phyloP scores from a whole-genome alignment of 2,797 vertebrate genomes.

The Danio aesculapii region DNA sequence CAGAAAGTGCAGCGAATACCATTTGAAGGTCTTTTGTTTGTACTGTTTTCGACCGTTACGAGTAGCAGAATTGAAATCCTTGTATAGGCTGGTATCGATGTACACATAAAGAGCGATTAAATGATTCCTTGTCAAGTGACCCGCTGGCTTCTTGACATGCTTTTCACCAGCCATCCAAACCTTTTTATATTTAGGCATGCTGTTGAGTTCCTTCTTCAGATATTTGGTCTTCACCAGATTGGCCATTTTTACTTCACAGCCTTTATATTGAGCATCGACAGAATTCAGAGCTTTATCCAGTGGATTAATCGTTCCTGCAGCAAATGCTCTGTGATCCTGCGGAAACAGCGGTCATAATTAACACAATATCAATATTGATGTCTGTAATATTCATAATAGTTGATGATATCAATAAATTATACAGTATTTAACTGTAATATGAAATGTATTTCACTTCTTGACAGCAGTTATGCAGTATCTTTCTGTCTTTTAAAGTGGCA shows the following conservation, averaged over 20 bases:
- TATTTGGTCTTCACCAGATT: neutral
- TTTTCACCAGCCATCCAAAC: neutral
- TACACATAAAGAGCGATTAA: neutral
- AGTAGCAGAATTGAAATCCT: neutral
- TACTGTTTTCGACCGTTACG: neutral
- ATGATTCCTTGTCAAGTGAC: neutral
- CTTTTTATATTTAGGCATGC: neutral
- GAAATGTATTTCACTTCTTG: too few relatives aligned
- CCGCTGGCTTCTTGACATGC: neutral
- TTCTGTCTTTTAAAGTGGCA: too few relatives aligned
- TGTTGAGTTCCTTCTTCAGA: neutral
- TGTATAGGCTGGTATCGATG: neutral
- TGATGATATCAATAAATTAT: too few relatives aligned
- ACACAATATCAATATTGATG: too few relatives aligned
- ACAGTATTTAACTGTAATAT: too few relatives aligned
- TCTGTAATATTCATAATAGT: too few relatives aligned
- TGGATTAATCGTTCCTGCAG: too few relatives aligned
- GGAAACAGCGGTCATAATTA: too few relatives aligned
- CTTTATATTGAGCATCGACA: neutral
- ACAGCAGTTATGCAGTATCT: too few relatives aligned
- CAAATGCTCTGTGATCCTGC: too few relatives aligned
- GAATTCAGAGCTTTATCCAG: too few relatives aligned
- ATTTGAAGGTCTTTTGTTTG: neutral
- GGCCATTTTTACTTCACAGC: neutral
- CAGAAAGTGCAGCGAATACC: slow-evolving; percentile 9